These are phyloP conservation scores for Agrochola litura DNA, from an alignment of 2,888 invertebrate genomes.

Conservation along the genomic window DNA sequence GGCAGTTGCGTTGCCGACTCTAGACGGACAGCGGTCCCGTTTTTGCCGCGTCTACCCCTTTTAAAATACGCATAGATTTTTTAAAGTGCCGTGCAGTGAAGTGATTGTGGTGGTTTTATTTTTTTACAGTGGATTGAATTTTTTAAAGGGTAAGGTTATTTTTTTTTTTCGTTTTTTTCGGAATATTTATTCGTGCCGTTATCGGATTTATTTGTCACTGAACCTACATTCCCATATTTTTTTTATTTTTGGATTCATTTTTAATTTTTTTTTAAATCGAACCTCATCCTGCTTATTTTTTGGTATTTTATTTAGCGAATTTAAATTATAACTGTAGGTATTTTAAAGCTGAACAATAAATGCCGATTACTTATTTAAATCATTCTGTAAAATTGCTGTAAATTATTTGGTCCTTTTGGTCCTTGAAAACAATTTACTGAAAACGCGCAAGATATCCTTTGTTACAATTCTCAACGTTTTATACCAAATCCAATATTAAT, in stretches of 20 bases:
- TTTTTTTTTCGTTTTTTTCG: conserved; percentile 21
- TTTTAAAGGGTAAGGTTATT: conserved; percentile 65
- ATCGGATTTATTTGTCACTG: conserved; percentile 26
- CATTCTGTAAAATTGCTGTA: background rate
- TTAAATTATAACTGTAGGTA: background rate
- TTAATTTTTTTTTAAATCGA: background rate
- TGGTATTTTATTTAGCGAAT: background rate
- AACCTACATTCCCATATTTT: conserved; percentile 24
- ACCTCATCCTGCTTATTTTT: background rate
- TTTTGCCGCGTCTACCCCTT: conserved; percentile 73
- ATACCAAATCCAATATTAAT: conserved; percentile 2
- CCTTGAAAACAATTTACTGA: background rate
- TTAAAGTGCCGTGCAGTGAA: conserved; percentile 73
- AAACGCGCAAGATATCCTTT: conserved; percentile 21
- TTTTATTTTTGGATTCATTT: background rate
- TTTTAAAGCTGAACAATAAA: background rate
- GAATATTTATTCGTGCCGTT: background rate
- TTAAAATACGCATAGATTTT: conserved; percentile 84
- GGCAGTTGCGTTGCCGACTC: conserved; percentile 82
- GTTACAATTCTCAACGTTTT: conserved; percentile 15
- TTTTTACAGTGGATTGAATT: conserved; percentile 64
- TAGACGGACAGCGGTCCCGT: conserved; percentile 69
- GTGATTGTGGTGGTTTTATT: conserved; percentile 64
- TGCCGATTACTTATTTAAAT: background rate
- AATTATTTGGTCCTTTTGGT: background rate